Evolutionary conservation across 1,140 invertebrate genomes (phyloP).

Genomic region (Chionoecetes opilio): DNA sequence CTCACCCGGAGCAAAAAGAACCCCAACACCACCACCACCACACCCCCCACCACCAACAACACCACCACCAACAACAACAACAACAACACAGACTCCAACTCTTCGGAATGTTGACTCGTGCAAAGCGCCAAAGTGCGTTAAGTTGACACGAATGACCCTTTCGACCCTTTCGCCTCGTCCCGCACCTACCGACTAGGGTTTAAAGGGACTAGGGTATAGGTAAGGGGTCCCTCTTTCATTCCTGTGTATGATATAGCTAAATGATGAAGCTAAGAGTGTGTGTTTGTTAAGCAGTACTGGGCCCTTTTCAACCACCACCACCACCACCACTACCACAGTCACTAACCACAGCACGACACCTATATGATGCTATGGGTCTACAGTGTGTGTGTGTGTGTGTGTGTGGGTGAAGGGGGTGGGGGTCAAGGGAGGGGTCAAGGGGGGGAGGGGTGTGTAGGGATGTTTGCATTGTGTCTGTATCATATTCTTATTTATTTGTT

Average conservation of each 20-base stretch:
- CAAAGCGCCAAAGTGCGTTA: neutral
- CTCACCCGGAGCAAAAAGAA: slow-evolving; percentile 90
- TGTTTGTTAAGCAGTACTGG: too few relatives aligned
- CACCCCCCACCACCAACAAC: slow-evolving; percentile 52
- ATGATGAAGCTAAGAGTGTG: too few relatives aligned
- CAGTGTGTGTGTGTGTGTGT: neutral
- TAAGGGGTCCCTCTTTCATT: slow-evolving; percentile 61
- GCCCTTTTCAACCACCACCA: too few relatives aligned
- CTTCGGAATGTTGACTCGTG: slow-evolving; percentile 72
- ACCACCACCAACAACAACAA: slow-evolving; percentile 37
- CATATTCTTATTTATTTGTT: slow-evolving; percentile 80
- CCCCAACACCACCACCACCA: slow-evolving; percentile 41
- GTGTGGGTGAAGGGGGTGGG: neutral
- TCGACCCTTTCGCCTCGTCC: neutral
- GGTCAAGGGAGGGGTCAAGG: neutral
- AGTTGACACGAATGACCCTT: slow-evolving; percentile 44
- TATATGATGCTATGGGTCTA: neutral
- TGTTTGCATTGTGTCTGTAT: slow-evolving; percentile 58
- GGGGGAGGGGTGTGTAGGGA: neutral
- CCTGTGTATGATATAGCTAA: too few relatives aligned
- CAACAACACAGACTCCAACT: slow-evolving; percentile 68
- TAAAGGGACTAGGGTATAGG: neutral
- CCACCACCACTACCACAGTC: too few relatives aligned
- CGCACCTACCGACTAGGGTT: neutral
- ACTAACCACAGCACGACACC: too few relatives aligned